These are phyloP conservation scores for Drosophila suzukii DNA, from an alignment of 1,140 invertebrate genomes.

Conservation along the genomic window DNA sequence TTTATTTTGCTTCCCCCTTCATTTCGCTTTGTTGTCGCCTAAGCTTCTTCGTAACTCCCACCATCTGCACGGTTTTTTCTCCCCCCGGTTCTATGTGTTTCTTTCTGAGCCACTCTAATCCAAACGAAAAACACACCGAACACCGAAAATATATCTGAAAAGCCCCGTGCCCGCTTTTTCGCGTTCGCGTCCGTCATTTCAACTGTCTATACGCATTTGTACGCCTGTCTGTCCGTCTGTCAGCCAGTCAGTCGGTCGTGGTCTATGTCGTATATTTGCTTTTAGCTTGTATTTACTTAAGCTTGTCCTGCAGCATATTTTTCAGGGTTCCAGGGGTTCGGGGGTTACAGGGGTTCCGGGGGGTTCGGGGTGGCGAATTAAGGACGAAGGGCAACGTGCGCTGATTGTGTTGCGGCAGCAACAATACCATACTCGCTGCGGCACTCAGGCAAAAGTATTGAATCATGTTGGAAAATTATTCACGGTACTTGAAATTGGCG, in stretches of 20 bases:
- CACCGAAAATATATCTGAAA: conserved; percentile 64
- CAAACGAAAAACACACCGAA: conserved; percentile 66
- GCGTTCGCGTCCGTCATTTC: conserved; percentile 56
- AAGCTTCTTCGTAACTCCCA: conserved; percentile 28
- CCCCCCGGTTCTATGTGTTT: conserved; percentile 18
- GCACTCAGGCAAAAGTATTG: conserved; percentile 73
- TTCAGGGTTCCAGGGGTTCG: conserved; percentile 1
- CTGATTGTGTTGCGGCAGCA: conserved; percentile 30
- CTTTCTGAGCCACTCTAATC: conserved; percentile 71
- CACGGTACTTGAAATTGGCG: conserved; percentile 82
- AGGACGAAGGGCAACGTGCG: conserved; percentile 51
- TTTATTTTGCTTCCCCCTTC: conserved; percentile 23
- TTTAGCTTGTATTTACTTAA: conserved; percentile 74
- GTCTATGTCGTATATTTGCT: conserved; percentile 67
- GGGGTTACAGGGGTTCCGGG: too few species aligned
- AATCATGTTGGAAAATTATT: conserved; percentile 82
- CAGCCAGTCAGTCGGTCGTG: conserved; percentile 31
- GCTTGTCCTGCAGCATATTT: conserved; percentile 69
- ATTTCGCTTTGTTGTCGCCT: conserved; percentile 22
- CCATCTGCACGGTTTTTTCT: conserved; percentile 12
- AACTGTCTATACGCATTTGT: conserved; percentile 81
- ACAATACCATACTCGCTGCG: conserved; percentile 30
- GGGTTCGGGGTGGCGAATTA: conserved; percentile 61
- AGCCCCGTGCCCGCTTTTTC: conserved; percentile 34
- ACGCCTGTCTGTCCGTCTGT: conserved; percentile 62